These are phyloP conservation scores for Macrocentrus cingulum DNA, from an alignment of 1,140 invertebrate species.

Conservation along the genomic window DNA sequence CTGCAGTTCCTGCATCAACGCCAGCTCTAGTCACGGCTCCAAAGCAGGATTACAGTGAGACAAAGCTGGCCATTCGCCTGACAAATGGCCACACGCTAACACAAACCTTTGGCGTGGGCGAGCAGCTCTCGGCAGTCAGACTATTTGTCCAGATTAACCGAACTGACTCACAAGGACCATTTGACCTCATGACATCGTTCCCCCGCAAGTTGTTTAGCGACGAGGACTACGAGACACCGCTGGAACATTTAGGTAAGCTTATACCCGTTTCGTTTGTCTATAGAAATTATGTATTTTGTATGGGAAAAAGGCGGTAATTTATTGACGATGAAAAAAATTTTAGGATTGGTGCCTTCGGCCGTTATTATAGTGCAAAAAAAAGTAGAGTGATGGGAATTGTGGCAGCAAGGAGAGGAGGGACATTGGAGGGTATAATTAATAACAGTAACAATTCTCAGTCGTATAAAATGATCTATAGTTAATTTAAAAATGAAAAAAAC, in stretches of 20 bases:
- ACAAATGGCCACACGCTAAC: conserved; percentile 71
- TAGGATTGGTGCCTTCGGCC: conserved; percentile 78
- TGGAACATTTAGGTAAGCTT: conserved; percentile 74
- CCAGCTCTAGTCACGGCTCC: conserved; percentile 28
- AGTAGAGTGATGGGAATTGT: conserved; percentile 29
- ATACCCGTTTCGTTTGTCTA: not conserved
- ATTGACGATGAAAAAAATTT: conserved; percentile 41
- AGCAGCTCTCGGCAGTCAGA: conserved; percentile 85
- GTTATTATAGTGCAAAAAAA: conserved; percentile 73
- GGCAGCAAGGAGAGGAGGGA: too few relatives aligned
- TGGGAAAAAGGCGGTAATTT: too few relatives aligned
- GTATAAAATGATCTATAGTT: too few relatives aligned
- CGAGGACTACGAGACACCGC: conserved; percentile 86
- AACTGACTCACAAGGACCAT: conserved; percentile 65
- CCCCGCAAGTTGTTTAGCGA: conserved; percentile 81
- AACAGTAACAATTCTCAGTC: too few relatives aligned
- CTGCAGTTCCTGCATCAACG: conserved; percentile 24
- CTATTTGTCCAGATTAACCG: conserved; percentile 80
- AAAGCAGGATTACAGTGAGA: conserved; percentile 62
- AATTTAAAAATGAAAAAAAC: too few relatives aligned
- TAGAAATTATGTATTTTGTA: conserved; percentile 20
- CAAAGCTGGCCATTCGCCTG: conserved; percentile 66
- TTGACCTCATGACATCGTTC: conserved; percentile 83
- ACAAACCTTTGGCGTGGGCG: conserved; percentile 81
- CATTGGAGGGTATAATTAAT: too few relatives aligned